Base-by-base conservation (phyloP, 1,140 invertebrate species). In the Drosophila biarmipes region DNA sequence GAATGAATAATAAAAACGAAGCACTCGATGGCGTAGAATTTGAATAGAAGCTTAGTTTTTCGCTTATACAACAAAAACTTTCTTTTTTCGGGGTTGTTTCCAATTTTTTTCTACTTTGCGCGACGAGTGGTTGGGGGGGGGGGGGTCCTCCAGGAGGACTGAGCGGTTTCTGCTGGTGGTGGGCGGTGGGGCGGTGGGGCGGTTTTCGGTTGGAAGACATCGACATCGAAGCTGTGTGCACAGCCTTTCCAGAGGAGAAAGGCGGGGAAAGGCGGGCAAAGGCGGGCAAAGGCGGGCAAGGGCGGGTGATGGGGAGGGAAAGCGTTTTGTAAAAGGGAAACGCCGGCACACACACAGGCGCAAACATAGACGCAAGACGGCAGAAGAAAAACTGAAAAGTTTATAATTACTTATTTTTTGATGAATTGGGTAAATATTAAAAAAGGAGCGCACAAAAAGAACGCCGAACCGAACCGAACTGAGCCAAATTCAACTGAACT, bases 391-490 rank as follows among this genome's bases (percentile, higher is more conserved):
- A 90, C 82, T 90, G 79, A 87, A 90, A 90, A 90, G 81, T 90
- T 90, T 90, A 90, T 90, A 90, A 90, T 90, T 90, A 90, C 87
- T 90, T 90, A 90, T 90, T 90, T 90, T 90, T 90, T 90, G 87
- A 90, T 90, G 87, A 90, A 90, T 90, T 90, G 87, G 87, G 89
- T 90, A 90, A 90, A 90, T 90, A 90, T 87, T 89, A 87, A 87
- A 87, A 87, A 87, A 72, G 52, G 29, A 68, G 21, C 45, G 21
- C 37, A 58, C 48, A 78, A 62, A 75, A 68, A 52, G 12, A 62
- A 34, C 56, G 35, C 31, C 24, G 24, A 63, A 49, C 42, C 48
- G 31, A 62, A 42, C 42, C 19, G 48, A 61, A 51, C 42, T 35
- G 29, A 27, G 46, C 19, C 21, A 42, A 31, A 31, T 45, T 48